Base-by-base conservation (phyloP, 2,113 vertebrate genomes). In the Labeo rohita region DNA sequence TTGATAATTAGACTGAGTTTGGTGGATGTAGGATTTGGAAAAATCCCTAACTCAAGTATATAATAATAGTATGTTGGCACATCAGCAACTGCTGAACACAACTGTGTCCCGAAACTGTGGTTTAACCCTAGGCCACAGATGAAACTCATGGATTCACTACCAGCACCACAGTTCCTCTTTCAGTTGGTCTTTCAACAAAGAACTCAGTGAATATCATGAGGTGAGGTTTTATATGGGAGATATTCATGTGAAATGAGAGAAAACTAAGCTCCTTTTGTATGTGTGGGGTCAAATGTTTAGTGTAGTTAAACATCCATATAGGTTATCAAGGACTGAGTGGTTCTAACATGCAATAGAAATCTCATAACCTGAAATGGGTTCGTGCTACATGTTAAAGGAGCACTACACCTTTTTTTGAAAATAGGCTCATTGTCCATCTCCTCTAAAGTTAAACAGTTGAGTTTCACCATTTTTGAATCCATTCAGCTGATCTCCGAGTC, bases 61-160 rank as follows among this genome's bases (percentile, higher is more conserved):
- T 23, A 12, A 47, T 13, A 12, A 74, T 74, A 47, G 47, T 54
- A 34, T 10, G 15, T 3, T 39, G 16, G 16, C 65, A 52, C 63
- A 65, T 61, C 36, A 21, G 12, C 11, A 85, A 36, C 68, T 83
- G 79, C 43, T 83, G 79, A 83, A 65, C 72, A 77, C 85, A 84
- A 18, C n/a, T 59, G 50, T 56, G 77, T 89, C 85, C 87, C 21
- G 85, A 89, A 85, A 87, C 85, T 76, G 45, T 10, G 82, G 73
- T 47, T 81, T 89, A 49, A 73, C 23, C 39, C 43, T 45, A 84
- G 59, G 80, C 56, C 36, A 7, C 75, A 4, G 5, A 10, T 76
- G 88, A 89, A 86, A 86, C 88, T 84, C 61, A 21, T n/a, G 49
- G 49, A 18, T 12, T 5, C 23, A 36, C 34, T 65, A 11, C 8